Evolutionary conservation across 2,113 vertebrate genomes (phyloP).

Genomic region (Phodopus roborovskii): DNA sequence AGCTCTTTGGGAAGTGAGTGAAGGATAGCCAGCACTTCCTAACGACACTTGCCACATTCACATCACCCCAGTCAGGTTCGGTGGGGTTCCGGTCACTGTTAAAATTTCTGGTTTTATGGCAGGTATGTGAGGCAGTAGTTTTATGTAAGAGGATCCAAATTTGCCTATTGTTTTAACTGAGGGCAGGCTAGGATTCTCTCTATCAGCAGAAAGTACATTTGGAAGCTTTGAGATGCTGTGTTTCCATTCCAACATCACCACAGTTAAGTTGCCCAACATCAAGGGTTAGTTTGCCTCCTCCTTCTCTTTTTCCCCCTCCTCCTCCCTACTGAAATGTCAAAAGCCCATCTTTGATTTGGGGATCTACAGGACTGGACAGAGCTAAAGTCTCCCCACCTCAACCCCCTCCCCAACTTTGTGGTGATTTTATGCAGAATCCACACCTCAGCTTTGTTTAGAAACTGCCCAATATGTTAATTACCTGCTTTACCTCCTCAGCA

Average conservation of each 20-base stretch:
- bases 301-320: background rate
- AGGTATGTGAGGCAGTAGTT: background rate
- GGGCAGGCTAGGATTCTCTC: background rate
- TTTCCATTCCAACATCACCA: background rate
- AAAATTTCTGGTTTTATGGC: background rate
- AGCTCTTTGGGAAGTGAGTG: background rate
- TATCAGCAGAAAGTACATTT: accelerated
- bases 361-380: background rate
- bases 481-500: slow-evolving; percentile 85
- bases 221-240: background rate
- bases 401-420: background rate
- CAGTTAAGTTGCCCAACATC: background rate
- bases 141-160: accelerated
- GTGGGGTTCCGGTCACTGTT: background rate
- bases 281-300: background rate
- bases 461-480: slow-evolving; percentile 95
- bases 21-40: background rate
- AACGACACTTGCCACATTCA: background rate
- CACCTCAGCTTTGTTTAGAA: slow-evolving; percentile 87
- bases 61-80: accelerated
- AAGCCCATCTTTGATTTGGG: background rate
- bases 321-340: background rate
- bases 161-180: background rate
- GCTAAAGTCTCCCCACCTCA: slow-evolving; percentile 69
- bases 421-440: slow-evolving; percentile 69